phyloP scores from a whole-genome alignment of 2,888 invertebrate species.

The Copidosoma aretas region DNA sequence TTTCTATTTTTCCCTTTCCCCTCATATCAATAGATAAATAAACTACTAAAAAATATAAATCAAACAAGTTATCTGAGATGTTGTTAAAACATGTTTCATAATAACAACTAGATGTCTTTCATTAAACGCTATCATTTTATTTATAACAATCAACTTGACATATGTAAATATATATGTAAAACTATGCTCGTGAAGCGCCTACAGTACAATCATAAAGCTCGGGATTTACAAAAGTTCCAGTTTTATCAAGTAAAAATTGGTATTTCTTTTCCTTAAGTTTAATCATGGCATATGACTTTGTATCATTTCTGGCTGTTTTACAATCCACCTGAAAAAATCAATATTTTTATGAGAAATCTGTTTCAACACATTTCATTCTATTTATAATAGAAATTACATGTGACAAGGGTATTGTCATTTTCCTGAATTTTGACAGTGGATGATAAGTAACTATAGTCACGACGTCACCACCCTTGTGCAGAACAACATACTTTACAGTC shows the following conservation, averaged over 20 bases:
- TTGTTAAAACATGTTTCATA: conserved; percentile 2
- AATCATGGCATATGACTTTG: conserved; percentile 38
- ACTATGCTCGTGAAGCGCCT: conserved; percentile 25
- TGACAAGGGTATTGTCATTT: conserved; percentile 38
- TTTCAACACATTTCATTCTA: not conserved
- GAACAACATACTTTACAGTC: conserved; percentile 38
- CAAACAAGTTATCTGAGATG: not conserved
- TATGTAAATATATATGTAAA: not conserved
- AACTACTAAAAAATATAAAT: no score
- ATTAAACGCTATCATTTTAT: conserved; percentile 18
- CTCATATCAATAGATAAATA: not conserved
- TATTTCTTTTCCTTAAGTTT: conserved; percentile 33
- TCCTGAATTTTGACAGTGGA: conserved; percentile 28
- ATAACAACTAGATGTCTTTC: not conserved
- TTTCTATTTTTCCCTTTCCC: conserved; percentile 6
- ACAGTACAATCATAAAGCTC: conserved; percentile 46
- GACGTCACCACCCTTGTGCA: conserved; percentile 39
- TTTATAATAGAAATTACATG: conserved; percentile 35
- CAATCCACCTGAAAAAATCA: conserved; percentile 41
- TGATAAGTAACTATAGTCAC: conserved; percentile 40
- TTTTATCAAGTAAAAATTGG: conserved; percentile 41
- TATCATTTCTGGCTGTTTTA: conserved; percentile 27
- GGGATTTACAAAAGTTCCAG: conserved; percentile 46
- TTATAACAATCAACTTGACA: conserved; percentile 8
- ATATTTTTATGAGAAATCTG: conserved; percentile 17